A percentile compares a stretch with the other conserved stretches of the same genome.
phyloP scores from a whole-genome alignment of 2,797 vertebrate species.

The Selene dorsalis region DNA sequence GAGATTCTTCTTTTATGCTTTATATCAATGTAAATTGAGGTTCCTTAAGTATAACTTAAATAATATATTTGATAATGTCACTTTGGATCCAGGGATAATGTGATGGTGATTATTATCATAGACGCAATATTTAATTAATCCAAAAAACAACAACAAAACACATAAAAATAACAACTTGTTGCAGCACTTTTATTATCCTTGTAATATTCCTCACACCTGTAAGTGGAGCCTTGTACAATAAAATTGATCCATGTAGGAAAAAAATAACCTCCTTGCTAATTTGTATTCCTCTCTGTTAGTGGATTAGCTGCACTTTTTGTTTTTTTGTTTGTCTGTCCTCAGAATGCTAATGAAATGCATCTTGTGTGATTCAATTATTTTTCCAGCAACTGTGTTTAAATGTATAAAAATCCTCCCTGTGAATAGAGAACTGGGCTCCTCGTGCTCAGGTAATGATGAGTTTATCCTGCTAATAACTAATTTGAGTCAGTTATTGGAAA shows the following conservation, averaged over 20 bases:
- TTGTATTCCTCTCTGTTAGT: background rate
- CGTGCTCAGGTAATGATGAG: conserved; percentile 3
- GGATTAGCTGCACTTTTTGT: too few relatives aligned
- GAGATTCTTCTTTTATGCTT: background rate
- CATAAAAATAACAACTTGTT: too few relatives aligned
- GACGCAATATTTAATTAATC: background rate
- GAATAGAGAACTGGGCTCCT: background rate
- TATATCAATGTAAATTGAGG: background rate
- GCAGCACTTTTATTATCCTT: background rate
- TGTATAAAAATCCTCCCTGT: background rate
- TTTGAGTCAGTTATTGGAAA: background rate
- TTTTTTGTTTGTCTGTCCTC: background rate
- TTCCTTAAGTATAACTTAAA: too few relatives aligned
- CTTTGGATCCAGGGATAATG: too few relatives aligned
- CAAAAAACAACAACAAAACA: too few relatives aligned
- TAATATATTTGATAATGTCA: too few relatives aligned
- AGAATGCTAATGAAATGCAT: conserved; percentile 12
- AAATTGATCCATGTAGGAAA: background rate
- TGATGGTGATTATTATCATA: too few relatives aligned
- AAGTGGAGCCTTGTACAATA: background rate
- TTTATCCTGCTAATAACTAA: conserved; percentile 6
- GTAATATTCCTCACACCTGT: background rate
- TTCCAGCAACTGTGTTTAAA: background rate
- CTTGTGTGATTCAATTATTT: conserved; percentile 1
- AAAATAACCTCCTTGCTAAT: too few relatives aligned